Percentiles rank a stretch among this genome's conserved stretches.
These are phyloP conservation scores for Acrocephalus scirpaceus DNA, from an alignment of 2,797 vertebrate genomes.

Conservation along the genomic window DNA sequence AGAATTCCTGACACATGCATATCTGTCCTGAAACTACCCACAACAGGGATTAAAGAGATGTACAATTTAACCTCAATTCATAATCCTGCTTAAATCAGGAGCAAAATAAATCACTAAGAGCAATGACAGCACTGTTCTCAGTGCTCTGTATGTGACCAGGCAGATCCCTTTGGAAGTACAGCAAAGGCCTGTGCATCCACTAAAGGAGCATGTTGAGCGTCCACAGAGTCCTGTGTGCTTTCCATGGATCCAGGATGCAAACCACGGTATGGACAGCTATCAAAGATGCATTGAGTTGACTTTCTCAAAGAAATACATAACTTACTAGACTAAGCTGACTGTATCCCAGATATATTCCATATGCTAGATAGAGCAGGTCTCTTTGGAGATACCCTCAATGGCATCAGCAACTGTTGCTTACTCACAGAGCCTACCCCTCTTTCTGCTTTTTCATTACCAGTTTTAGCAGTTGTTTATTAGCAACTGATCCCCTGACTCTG, in stretches of 20 bases:
- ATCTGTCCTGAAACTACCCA: constrained; percentile 55
- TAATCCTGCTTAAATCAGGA: constrained; percentile 64
- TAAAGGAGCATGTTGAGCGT: background rate
- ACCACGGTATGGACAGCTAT: background rate
- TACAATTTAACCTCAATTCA: constrained; percentile 67
- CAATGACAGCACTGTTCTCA: constrained; percentile 8
- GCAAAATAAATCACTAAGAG: constrained; percentile 57
- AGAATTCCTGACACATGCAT: constrained; percentile 43
- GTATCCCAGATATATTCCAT: background rate
- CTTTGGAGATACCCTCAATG: background rate
- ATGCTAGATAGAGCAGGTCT: background rate
- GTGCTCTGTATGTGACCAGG: background rate
- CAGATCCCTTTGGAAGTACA: background rate
- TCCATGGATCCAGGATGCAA: background rate
- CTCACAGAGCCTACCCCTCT: background rate
- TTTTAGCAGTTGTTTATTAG: background rate
- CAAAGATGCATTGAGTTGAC: accelerated
- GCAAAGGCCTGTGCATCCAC: background rate
- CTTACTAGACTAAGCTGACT: background rate
- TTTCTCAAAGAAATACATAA: background rate
- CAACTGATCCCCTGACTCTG: background rate
- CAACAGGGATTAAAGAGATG: constrained; percentile 54
- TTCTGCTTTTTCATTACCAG: background rate
- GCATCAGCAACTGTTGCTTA: background rate
- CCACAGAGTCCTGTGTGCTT: background rate